A percentile compares a stretch with the other conserved stretches of the same genome.
Evolutionary conservation across 2,113 vertebrate genomes (phyloP).

Genomic region (Talpa occidentalis): DNA sequence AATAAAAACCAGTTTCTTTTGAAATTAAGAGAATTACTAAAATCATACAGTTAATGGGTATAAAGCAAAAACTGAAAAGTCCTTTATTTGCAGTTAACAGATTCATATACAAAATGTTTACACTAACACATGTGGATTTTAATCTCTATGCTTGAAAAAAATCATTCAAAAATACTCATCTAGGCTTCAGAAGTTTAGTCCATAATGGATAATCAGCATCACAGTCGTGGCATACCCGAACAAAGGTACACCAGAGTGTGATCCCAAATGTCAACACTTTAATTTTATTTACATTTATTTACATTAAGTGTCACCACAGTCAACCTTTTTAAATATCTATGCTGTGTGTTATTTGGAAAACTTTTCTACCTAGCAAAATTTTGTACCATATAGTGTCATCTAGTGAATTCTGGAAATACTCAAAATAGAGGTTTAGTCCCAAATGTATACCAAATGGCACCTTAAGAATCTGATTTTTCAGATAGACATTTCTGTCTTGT

Average conservation of each 20-base stretch:
- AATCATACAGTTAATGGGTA: background rate
- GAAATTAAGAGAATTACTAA: conserved; percentile 61
- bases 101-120: conserved; percentile 23
- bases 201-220: background rate
- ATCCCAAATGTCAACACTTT: background rate
- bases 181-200: background rate
- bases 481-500: background rate
- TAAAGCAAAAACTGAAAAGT: background rate
- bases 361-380: background rate
- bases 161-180: background rate
- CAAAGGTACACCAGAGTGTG: background rate
- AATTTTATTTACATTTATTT: conserved; percentile 37
- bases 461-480: conserved; percentile 33
- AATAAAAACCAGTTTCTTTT: conserved; percentile 78
- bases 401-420: conserved; percentile 1
- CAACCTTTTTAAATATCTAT: background rate
- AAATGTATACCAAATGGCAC: background rate
- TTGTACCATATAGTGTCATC: background rate
- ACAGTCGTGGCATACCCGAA: background rate
- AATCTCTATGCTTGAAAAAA: conserved; percentile 30
- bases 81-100: background rate
- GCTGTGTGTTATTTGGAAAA: background rate
- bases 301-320: background rate
- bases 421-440: background rate
- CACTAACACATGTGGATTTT: background rate